A percentile compares a stretch with the other conserved stretches of the same genome.
Conservation (phyloP, 2,113 vertebrate genomes). For the Anolis sagrei region DNA sequence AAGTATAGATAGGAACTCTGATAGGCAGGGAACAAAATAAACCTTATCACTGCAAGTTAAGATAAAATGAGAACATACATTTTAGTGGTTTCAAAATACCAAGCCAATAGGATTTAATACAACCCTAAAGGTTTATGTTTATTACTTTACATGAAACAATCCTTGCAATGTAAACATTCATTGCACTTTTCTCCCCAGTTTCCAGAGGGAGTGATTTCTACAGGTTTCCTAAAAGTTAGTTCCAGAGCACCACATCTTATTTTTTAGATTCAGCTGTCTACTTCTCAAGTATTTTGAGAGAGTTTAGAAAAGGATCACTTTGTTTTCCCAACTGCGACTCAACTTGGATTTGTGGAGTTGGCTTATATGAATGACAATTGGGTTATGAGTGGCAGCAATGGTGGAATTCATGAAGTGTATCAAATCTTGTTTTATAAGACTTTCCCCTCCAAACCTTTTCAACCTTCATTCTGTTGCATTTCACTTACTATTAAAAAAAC, state of each 20-base stretch:
- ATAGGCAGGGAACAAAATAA: not conserved
- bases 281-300: not conserved
- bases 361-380: not conserved
- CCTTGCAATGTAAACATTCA: conserved; percentile 27
- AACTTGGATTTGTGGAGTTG: not conserved
- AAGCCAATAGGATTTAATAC: not conserved
- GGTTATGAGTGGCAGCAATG: not conserved
- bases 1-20: not conserved
- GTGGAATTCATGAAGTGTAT: not conserved
- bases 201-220: conserved; percentile 31
- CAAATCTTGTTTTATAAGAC: not conserved
- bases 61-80: conserved; percentile 17
- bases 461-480: not conserved
- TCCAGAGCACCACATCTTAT: not conserved
- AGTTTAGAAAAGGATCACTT: not conserved
- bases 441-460: not conserved
- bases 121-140: not conserved
- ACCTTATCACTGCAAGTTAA: conserved; percentile 17
- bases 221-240: conserved; percentile 38
- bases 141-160: not conserved
- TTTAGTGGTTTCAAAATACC: not conserved
- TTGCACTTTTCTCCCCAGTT: not conserved
- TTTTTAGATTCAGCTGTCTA: conserved; percentile 29
- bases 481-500: no score
- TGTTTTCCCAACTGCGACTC: not conserved